Base-by-base conservation (phyloP, 2,113 vertebrate species). In the Hiodon alosoides region DNA sequence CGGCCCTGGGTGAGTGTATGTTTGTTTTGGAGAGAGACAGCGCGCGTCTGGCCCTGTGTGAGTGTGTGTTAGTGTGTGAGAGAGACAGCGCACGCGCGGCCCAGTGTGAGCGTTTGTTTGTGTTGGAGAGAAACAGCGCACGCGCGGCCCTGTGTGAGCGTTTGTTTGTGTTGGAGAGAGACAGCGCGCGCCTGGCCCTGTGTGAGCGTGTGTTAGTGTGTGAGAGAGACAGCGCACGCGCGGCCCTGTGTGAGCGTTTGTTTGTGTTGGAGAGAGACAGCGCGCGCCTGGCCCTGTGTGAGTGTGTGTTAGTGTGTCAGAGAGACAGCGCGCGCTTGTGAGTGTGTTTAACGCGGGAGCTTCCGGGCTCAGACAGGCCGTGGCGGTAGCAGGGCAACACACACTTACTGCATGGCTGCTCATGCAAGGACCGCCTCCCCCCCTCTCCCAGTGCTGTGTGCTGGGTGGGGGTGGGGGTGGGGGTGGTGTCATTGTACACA, bases 401-500 rank as follows among this genome's bases (percentile, higher is more conserved):
- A 89, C 84, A 90, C 88, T 91, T 90, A 86, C 87, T 91, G 91
- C 90, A 89, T 92, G 91, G 85, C 85, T 87, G 90, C 89, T 90
- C 91, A 92, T 89, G 91, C 91, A 89, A 87, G 78, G 73, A 87
- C 82, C 86, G 84, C 85, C 81, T 85, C 86, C 65, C 64, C 48
- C 47, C 73, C 67, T 61, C 57, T 62, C 54, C 76, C 60, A 57
- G 66, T 70, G 66, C 67, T 31, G 69, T 9, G 54, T 5, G 54
- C 54, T 10, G 14, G 6, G 52, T 47, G 59, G 6, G 71, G 71
- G 65, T 7, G 65, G 46, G 81, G 81, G 86, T 85, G 85, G 84
- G 82, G 80, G 81, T 82, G 77, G 87, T 90, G 88, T 90, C 89
- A 90, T 90, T 87, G 88, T 91, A 90, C 84, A 81, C 87, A 89